phyloP scores from a whole-genome alignment of 2,888 invertebrate species.

The Julus scandinavius region DNA sequence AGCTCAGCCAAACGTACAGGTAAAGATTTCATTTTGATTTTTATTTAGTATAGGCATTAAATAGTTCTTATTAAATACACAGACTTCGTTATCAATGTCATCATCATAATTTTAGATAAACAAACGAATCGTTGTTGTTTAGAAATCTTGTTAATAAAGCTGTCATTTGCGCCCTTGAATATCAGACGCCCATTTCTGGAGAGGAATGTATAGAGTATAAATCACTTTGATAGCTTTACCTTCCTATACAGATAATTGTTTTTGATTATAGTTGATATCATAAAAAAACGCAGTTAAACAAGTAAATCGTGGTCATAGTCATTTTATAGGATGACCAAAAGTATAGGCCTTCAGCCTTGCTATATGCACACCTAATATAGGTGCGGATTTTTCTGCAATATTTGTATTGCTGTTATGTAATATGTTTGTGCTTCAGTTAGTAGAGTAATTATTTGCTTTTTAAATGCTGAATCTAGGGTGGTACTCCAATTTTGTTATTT shows the following conservation, averaged over 20 bases:
- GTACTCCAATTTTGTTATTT: too few relatives aligned
- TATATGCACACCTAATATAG: too few relatives aligned
- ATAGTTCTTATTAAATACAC: not conserved
- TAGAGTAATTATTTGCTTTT: not conserved
- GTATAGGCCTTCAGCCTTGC: too few relatives aligned
- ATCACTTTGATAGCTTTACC: not conserved
- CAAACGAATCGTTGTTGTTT: not conserved
- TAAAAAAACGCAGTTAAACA: too few relatives aligned
- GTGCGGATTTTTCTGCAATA: not conserved
- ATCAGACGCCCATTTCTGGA: not conserved
- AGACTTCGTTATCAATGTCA: not conserved
- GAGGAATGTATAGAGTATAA: not conserved
- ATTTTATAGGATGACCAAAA: too few relatives aligned
- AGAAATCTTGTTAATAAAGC: not conserved
- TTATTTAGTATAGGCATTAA: not conserved
- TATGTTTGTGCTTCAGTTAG: not conserved
- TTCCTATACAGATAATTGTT: not conserved
- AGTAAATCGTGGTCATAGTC: too few relatives aligned
- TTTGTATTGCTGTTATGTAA: not conserved
- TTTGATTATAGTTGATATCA: not conserved
- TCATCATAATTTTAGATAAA: not conserved
- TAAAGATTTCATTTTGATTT: not conserved
- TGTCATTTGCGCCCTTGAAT: not conserved
- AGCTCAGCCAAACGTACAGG: not conserved
- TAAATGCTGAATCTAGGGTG: not conserved